Base-by-base conservation (phyloP, 2,888 invertebrate genomes). In the Cheilosia variabilis region DNA sequence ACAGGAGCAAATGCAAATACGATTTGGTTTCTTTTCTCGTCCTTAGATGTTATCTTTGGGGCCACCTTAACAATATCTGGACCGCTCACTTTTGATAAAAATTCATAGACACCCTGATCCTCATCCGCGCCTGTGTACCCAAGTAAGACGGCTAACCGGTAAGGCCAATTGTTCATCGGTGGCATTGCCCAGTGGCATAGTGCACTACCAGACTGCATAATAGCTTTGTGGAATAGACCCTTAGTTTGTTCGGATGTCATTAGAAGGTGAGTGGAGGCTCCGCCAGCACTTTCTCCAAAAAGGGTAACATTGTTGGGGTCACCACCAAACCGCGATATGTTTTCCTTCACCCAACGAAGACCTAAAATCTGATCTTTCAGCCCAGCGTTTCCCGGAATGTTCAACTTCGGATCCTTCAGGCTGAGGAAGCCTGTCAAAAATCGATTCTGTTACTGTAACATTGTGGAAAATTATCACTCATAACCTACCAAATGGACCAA, bases 271-370 rank as follows among this genome's bases (percentile, higher is more conserved):
- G 91, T 91, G 0, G 93, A 91, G 10, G 91, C 92, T n/a, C 91
- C 93, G 7, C 94, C 93, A 31, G 93, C 93, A 88, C 93, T 93
- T 87, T 93, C 93, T 0, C 93, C 93, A 88, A 93, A 92, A 10
- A 93, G 88, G 0, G 93, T 93, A 1, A 92, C 91, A 87, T 94
- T 94, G 6, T 91, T 88, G 1, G 92, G 89, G 89, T 94, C 93
- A 0, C 94, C 94, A 76, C 93, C 92, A 86, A 94, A 94, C 19
- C 89, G 87, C 0, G 87, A 50, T n/a, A 93, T 92, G 87, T 94
- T 93, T 15, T 90, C 88, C 71, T 92, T 90, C 2, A 93, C 88
- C 93, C 93, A 94, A 78, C 91, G 91, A 15, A 94, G 88, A 1
- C 93, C 93, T 89, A 93, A 79, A 2, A 93, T 90, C 88, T 93